Evolutionary conservation across 1,140 invertebrate species (phyloP).

Genomic region (Dendrolimus kikuchii): DNA sequence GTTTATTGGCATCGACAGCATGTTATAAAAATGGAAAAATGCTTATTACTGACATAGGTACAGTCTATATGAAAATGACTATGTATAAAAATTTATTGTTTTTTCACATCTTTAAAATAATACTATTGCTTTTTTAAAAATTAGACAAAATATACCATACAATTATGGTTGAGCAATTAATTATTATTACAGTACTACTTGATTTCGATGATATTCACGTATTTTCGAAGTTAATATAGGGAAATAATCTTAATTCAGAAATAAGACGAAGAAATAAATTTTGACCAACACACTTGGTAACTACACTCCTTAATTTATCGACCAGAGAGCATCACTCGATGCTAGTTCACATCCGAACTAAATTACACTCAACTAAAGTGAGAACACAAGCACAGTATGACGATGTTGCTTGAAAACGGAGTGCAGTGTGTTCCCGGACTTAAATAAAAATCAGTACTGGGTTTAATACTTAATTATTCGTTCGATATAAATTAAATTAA

Average conservation of each 20-base stretch:
- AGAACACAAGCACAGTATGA: constrained; percentile 41
- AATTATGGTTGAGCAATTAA: constrained; percentile 26
- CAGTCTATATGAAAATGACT: constrained; percentile 32
- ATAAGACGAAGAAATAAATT: constrained; percentile 17
- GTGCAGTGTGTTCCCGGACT: constrained; percentile 42
- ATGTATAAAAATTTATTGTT: constrained; percentile 56
- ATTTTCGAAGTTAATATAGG: constrained; percentile 23
- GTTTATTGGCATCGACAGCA: constrained; percentile 56
- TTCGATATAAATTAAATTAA: constrained; percentile 56
- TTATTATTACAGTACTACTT: constrained; percentile 23
- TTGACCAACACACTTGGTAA: constrained; percentile 25
- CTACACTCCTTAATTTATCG: constrained; percentile 45
- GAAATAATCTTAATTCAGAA: constrained; percentile 22
- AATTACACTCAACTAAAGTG: constrained; percentile 28
- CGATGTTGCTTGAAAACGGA: constrained; percentile 13
- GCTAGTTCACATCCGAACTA: constrained; percentile 22
- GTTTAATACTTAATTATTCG: constrained; percentile 51
- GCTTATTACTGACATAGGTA: constrained; percentile 17
- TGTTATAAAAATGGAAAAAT: constrained; percentile 62
- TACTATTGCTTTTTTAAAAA: constrained; percentile 30
- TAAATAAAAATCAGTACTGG: constrained; percentile 64
- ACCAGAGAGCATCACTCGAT: constrained; percentile 26
- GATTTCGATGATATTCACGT: constrained; percentile 22
- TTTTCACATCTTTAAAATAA: constrained; percentile 24
- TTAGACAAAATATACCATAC: constrained; percentile 19